Evolutionary conservation across 2,888 invertebrate genomes (phyloP).

Genomic region (Tridacna gigas): DNA sequence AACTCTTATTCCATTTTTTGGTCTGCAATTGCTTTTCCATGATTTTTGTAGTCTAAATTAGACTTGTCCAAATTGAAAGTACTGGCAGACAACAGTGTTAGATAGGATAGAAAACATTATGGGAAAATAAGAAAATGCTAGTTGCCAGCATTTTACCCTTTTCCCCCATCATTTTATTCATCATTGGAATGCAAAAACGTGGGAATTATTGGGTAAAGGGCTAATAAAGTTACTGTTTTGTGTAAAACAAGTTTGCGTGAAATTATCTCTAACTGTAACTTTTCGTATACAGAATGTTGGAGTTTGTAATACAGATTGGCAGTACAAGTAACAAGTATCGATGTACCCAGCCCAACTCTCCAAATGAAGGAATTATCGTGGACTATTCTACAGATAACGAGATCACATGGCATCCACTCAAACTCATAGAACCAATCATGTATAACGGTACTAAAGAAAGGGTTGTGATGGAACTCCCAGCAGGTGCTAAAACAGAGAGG

Average conservation of each 20-base stretch:
- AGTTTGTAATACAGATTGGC: conserved; percentile 83
- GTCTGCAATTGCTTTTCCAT: too few relatives aligned
- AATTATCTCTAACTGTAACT: neutral
- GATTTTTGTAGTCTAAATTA: too few relatives aligned
- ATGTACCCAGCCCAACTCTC: conserved; percentile 76
- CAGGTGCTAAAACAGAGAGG: conserved; percentile 80
- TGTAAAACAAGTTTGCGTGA: too few relatives aligned
- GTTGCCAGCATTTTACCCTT: neutral
- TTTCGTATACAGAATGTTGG: conserved; percentile 78
- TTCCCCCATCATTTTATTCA: neutral
- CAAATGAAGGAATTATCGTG: conserved; percentile 83
- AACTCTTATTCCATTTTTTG: too few relatives aligned
- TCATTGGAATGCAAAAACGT: neutral
- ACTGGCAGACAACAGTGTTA: too few relatives aligned
- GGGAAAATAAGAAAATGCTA: neutral
- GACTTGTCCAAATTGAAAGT: too few relatives aligned
- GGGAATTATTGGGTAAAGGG: neutral
- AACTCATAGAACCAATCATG: conserved; percentile 77
- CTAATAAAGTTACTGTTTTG: neutral
- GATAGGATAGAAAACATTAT: neutral
- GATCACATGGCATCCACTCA: conserved; percentile 81
- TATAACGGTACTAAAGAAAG: conserved; percentile 76
- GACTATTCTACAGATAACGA: conserved; percentile 84
- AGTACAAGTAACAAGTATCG: conserved; percentile 69
- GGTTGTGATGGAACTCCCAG: conserved; percentile 81